Conservation (phyloP, 2,888 invertebrate species). For the Leistus spinibarbis region DNA sequence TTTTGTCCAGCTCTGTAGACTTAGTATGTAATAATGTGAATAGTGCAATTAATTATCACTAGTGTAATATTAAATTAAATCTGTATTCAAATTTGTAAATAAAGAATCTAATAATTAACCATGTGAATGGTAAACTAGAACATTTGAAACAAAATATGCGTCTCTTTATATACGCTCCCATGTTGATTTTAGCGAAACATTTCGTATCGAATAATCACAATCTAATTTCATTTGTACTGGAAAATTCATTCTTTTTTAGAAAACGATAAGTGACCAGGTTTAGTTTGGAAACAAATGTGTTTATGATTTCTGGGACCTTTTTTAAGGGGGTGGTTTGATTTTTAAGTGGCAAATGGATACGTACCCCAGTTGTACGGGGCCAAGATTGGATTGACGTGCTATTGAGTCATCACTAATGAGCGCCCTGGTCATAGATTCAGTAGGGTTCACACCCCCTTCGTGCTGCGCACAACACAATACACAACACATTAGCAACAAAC, state of each 20-base stretch:
- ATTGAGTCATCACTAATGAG: constrained; percentile 90
- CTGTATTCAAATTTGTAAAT: too few relatives aligned
- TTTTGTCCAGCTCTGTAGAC: too few relatives aligned
- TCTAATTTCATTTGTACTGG: not conserved
- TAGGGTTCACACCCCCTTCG: constrained; percentile 90
- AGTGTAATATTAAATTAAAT: too few relatives aligned
- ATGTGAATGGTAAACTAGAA: not conserved
- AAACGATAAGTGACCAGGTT: not conserved
- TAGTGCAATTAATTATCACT: too few relatives aligned
- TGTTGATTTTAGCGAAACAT: not conserved
- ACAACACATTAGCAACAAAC: constrained; percentile 56
- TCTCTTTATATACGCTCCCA: not conserved
- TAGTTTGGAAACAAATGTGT: too few relatives aligned
- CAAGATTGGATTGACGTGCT: constrained; percentile 82
- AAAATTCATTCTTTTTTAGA: not conserved
- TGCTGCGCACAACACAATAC: constrained; percentile 78
- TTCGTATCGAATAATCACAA: not conserved
- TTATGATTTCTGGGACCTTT: not conserved
- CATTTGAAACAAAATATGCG: too few relatives aligned
- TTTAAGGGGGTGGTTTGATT: not conserved
- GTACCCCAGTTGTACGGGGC: constrained; percentile 95
- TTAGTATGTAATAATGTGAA: too few relatives aligned
- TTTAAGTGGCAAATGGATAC: constrained; percentile 60
- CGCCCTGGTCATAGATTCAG: constrained; percentile 94
- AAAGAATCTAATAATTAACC: too few relatives aligned